These are phyloP conservation scores for Cyclargus thomasi DNA, from an alignment of 1,140 invertebrate genomes.

Conservation along the genomic window DNA sequence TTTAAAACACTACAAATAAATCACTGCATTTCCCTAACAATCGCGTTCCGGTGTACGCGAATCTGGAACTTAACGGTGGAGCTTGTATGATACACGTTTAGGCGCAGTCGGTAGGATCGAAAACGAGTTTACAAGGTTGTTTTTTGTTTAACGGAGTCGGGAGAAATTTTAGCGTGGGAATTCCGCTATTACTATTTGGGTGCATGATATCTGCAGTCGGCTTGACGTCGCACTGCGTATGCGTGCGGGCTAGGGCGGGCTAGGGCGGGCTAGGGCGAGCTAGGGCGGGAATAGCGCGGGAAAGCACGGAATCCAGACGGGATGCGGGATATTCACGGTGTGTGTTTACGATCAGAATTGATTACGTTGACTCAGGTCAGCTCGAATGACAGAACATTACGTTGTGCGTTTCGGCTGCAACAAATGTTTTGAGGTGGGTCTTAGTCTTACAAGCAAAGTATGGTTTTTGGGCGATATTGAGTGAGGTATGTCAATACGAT, in stretches of 20 bases:
- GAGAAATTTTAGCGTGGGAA: conserved; percentile 23
- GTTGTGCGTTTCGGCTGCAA: background rate
- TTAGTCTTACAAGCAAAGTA: too few relatives aligned
- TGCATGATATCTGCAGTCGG: conserved; percentile 24
- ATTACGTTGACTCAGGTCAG: conserved; percentile 9
- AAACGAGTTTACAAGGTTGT: conserved; percentile 19
- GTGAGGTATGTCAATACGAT: too few relatives aligned
- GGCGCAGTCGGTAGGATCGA: conserved; percentile 16
- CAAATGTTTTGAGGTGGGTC: background rate
- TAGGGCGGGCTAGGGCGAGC: conserved; percentile 14
- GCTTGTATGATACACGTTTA: background rate
- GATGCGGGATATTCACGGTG: conserved; percentile 23
- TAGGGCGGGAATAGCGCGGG: conserved; percentile 2
- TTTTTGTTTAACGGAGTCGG: conserved; percentile 19
- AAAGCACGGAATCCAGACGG: too few relatives aligned
- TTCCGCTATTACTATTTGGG: conserved; percentile 17
- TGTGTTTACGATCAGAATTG: background rate
- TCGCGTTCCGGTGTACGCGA: background rate
- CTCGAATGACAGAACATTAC: background rate
- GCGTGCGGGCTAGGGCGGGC: conserved; percentile 23
- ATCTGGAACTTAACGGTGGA: conserved; percentile 19
- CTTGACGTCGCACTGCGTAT: conserved; percentile 33
- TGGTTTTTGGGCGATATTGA: too few relatives aligned
- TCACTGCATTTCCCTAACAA: conserved; percentile 27
- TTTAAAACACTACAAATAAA: conserved; percentile 33